Evolutionary conservation across 2,797 vertebrate species (phyloP), one percentile per base, ranked within the genome.

Genomic region (Hippoglossus hippoglossus): DNA sequence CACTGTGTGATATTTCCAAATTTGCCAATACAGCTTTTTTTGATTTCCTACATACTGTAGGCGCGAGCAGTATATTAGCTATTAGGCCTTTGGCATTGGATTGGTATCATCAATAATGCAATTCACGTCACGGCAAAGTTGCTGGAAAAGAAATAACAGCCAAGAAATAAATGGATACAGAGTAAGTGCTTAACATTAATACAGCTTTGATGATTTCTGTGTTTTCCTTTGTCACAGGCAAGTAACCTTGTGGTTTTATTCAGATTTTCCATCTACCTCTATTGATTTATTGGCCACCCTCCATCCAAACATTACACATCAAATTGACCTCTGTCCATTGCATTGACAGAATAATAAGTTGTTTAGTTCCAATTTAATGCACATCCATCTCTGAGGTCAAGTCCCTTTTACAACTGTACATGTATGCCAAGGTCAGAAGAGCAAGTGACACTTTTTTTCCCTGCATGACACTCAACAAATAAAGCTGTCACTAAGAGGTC

Each of bases 291-390:
- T 24, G 59, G 46, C 65, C 18, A 52, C 15, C 39, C 7, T 36
- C 65, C 56, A 25, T 75, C 41, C 28, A 65, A 54, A 83, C 10
- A 26, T 73, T 34, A 15, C 47, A 67, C 63, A 71, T 28, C 49
- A 75, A 68, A 79, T 66, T 75, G 80, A 83, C 62, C 75, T 79
- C 44, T 63, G 72, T 82, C 82, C 36, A 83, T 77, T 67, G 7
- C 44, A 84, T 41, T 71, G 77, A 85, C 66, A 63, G 57, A 72
- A 13, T 51, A 75, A 80, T 64, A 79, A 65, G 61, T 49, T 7
- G 49, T 67, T 82, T 64, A 83, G 24, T 63, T 68, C 46, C 49
- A 34, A 50, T 68, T 66, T 63, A 70, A 86, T 75, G 74, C 78
- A 68, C 65, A 58, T 55, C 25, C 36, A 62, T 61, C 50, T 63